Percentiles rank a stretch among this genome's conserved stretches.
phyloP scores from a whole-genome alignment of 2,797 vertebrate genomes.

The Chelidonichthys spinosus region DNA sequence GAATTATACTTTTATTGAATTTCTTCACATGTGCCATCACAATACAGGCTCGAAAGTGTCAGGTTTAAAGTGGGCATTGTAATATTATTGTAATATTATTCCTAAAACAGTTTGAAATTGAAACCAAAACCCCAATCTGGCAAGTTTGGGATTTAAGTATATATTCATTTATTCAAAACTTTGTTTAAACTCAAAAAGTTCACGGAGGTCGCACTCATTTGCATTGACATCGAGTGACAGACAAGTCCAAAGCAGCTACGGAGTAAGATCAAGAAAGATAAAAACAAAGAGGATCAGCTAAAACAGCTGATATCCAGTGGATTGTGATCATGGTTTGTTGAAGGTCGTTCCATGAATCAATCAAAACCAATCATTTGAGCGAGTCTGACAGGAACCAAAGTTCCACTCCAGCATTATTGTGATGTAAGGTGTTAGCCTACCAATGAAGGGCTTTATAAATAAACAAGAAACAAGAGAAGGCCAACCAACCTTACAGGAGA shows the following conservation, averaged over 20 bases:
- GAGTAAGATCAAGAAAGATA: background rate
- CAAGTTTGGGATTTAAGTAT: background rate
- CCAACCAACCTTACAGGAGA: background rate
- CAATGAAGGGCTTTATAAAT: background rate
- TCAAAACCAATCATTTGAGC: background rate
- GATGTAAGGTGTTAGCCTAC: background rate
- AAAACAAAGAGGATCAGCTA: background rate
- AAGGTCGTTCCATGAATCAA: background rate
- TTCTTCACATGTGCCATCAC: constrained; percentile 23
- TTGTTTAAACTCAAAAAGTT: background rate
- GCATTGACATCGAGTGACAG: background rate
- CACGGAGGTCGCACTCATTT: background rate
- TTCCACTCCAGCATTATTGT: background rate
- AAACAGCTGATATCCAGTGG: background rate
- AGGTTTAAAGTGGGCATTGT: constrained; percentile 29
- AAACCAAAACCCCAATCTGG: constrained; percentile 5
- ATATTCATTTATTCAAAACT: background rate
- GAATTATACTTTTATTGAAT: constrained; percentile 11
- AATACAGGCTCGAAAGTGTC: constrained; percentile 19
- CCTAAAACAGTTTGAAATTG: background rate
- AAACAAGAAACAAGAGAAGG: background rate
- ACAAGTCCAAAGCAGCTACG: background rate
- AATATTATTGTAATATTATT: background rate
- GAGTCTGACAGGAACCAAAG: background rate
- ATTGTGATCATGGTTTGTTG: background rate